Percentiles rank a stretch among this genome's conserved stretches.
Conservation (phyloP, 1,140 invertebrate genomes). For the Sycobia sp. region DNA sequence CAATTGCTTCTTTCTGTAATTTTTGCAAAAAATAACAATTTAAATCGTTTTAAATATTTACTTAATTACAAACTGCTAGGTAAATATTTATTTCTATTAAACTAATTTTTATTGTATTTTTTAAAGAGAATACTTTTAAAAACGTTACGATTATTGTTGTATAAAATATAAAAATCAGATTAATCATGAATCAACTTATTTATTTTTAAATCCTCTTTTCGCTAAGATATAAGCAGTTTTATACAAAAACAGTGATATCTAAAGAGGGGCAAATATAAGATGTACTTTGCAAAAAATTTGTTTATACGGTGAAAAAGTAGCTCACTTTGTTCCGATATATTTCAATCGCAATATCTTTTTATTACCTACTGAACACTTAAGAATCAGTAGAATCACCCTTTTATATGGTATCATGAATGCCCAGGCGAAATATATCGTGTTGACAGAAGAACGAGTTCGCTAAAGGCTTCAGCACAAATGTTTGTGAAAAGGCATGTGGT, state of each 20-base stretch:
- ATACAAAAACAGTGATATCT: slow-evolving; percentile 51
- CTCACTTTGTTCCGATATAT: slow-evolving; percentile 43
- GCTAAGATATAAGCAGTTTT: slow-evolving; percentile 45
- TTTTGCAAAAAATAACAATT: not conserved
- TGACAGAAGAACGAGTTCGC: slow-evolving; percentile 85
- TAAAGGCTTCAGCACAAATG: slow-evolving; percentile 86
- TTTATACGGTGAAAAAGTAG: slow-evolving; percentile 38
- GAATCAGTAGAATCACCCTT: slow-evolving; percentile 29
- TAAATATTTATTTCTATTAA: too few species aligned
- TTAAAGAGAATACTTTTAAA: too few species aligned
- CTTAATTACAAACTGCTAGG: too few species aligned
- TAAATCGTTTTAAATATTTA: too few species aligned
- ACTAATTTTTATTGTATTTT: too few species aligned
- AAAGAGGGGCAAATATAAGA: slow-evolving; percentile 41
- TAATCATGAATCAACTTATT: slow-evolving; percentile 42
- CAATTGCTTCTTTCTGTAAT: not conserved
- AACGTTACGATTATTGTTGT: slow-evolving; percentile 18
- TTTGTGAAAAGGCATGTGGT: slow-evolving; percentile 87
- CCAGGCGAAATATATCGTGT: slow-evolving; percentile 91
- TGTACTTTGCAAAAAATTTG: slow-evolving; percentile 40
- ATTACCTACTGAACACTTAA: slow-evolving; percentile 15
- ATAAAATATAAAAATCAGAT: slow-evolving; percentile 40
- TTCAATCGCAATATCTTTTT: slow-evolving; percentile 22
- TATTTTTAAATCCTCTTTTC: slow-evolving; percentile 39
- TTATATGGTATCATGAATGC: slow-evolving; percentile 83